phyloP scores from a whole-genome alignment of 2,888 invertebrate genomes.

The Chymomyza fuscimana region DNA sequence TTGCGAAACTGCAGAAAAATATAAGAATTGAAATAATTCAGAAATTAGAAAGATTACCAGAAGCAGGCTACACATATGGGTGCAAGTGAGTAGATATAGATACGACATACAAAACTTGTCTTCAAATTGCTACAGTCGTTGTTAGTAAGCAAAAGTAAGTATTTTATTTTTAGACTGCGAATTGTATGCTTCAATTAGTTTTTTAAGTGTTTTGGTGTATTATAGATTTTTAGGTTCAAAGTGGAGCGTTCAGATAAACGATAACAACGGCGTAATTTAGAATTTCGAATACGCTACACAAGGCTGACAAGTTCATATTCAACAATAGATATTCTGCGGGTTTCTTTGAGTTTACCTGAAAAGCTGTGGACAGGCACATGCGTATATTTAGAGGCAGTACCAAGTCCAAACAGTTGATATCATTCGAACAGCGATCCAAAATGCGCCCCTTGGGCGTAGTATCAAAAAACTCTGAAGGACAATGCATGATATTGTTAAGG shows the following conservation, averaged over 20 bases:
- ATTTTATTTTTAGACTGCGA: not conserved
- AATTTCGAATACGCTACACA: too few relatives aligned
- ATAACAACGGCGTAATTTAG: too few relatives aligned
- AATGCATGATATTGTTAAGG: slow-evolving; percentile 81
- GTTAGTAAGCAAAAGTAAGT: not conserved
- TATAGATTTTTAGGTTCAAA: too few relatives aligned
- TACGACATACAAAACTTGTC: not conserved
- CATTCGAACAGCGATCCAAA: slow-evolving; percentile 83
- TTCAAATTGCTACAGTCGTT: not conserved
- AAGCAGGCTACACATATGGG: not conserved
- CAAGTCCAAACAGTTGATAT: slow-evolving; percentile 82
- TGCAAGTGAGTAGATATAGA: not conserved
- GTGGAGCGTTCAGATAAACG: too few relatives aligned
- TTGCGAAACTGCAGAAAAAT: not conserved
- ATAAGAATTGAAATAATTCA: not conserved
- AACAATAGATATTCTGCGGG: too few relatives aligned
- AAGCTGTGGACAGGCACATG: slow-evolving; percentile 74
- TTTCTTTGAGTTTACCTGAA: slow-evolving; percentile 72
- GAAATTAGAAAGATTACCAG: not conserved
- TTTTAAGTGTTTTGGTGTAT: too few relatives aligned
- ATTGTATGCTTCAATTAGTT: too few relatives aligned
- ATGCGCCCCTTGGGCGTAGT: slow-evolving; percentile 85
- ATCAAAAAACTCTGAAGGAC: slow-evolving; percentile 84
- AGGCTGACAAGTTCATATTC: too few relatives aligned
- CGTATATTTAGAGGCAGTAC: slow-evolving; percentile 80